Percentiles rank a stretch among this genome's conserved stretches.
Evolutionary conservation across 2,888 invertebrate genomes (phyloP).

Genomic region (Priocnemis perturbator): DNA sequence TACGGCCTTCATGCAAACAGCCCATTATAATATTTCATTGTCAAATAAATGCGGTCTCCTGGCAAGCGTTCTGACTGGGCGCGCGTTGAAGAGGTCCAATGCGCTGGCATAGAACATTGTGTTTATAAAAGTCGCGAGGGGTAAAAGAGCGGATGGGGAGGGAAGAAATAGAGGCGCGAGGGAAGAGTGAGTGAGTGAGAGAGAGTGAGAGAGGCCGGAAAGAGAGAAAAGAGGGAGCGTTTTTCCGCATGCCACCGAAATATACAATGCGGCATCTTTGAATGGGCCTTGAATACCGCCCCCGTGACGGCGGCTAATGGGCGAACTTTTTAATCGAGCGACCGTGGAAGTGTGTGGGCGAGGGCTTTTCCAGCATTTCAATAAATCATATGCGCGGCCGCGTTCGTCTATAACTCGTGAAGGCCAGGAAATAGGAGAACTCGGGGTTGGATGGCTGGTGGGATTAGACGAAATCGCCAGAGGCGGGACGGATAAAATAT

Average conservation of each 20-base stretch:
- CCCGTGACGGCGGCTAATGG: constrained; percentile 57
- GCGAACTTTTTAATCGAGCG: constrained; percentile 63
- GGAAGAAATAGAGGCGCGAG: neutral
- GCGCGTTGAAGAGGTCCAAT: constrained; percentile 12
- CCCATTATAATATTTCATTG: constrained; percentile 45
- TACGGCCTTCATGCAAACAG: constrained; percentile 35
- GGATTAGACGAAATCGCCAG: constrained; percentile 38
- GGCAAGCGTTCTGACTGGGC: constrained; percentile 9
- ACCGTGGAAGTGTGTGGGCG: constrained; percentile 19
- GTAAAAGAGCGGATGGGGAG: neutral
- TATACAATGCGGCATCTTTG: constrained; percentile 64
- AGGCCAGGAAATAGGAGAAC: constrained; percentile 19
- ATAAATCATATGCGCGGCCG: constrained; percentile 61
- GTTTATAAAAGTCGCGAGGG: neutral
- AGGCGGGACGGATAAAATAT: constrained; percentile 43
- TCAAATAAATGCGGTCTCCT: constrained; percentile 28
- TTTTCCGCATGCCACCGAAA: constrained; percentile 19
- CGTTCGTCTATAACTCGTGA: constrained; percentile 36
- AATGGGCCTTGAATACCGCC: constrained; percentile 53
- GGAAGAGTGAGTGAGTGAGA: neutral
- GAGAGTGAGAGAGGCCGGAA: neutral
- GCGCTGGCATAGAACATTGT: too few relatives aligned
- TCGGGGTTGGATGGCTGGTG: neutral
- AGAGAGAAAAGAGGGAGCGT: neutral
- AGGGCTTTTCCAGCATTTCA: constrained; percentile 47